Conservation (phyloP, 1,140 invertebrate genomes). For the Babylonia areolata region DNA sequence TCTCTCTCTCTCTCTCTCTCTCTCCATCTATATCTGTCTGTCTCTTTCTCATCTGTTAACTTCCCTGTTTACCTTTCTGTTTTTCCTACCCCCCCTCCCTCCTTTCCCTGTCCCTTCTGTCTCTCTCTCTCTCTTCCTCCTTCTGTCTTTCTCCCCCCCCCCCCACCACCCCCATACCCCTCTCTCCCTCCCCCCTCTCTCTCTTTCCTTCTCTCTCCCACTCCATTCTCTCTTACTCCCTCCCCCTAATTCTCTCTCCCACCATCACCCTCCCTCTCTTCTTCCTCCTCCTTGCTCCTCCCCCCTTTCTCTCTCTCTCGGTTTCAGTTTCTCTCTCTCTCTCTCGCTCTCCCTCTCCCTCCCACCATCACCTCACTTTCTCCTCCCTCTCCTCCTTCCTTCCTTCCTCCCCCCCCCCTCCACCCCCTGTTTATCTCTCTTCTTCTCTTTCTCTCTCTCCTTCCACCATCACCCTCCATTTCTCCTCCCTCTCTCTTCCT, state of each 20-base stretch:
- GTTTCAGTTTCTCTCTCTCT: not conserved
- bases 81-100: not conserved
- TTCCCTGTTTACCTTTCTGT: not conserved
- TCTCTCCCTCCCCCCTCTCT: not conserved
- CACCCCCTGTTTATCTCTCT: not conserved
- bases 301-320: not conserved
- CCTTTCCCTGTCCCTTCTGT: not conserved
- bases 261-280: slow-evolving; percentile 18
- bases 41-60: not conserved
- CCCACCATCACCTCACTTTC: not conserved
- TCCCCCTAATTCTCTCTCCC: too few species aligned
- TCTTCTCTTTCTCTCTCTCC: too few species aligned
- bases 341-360: not conserved
- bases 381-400: not conserved
- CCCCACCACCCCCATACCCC: not conserved
- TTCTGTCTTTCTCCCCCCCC: not conserved
- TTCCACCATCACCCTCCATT: too few species aligned
- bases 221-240: not conserved
- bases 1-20: slow-evolving; percentile 5
- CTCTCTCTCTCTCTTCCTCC: slow-evolving; percentile 33
- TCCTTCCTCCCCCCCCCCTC: not conserved
- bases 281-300: not conserved
- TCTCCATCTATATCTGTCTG: not conserved
- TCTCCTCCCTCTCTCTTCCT: too few species aligned
- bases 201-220: not conserved